phyloP scores from a whole-genome alignment of 2,797 vertebrate genomes.

The Poecile montanus region DNA sequence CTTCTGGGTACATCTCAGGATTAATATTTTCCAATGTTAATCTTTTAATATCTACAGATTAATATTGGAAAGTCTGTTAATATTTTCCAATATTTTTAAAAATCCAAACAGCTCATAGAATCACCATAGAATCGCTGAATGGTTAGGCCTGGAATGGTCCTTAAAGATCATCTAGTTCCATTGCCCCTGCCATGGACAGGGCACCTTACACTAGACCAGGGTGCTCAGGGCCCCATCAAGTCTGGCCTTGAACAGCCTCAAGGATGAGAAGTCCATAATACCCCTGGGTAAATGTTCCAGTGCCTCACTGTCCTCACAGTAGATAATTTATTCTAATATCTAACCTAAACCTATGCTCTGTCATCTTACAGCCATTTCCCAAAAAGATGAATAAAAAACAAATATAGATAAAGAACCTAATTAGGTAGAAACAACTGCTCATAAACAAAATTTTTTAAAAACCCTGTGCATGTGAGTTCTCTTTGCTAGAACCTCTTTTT shows the following conservation, averaged over 20 bases:
- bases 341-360: rapidly evolving
- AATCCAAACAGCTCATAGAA: background rate
- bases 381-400: background rate
- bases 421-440: background rate
- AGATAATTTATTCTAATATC: background rate
- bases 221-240: background rate
- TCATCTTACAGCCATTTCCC: background rate
- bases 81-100: background rate
- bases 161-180: background rate
- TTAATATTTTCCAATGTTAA: background rate
- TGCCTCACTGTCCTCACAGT: background rate
- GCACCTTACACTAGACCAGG: background rate
- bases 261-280: background rate
- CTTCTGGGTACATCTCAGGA: background rate
- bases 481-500: background rate
- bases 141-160: background rate
- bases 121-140: background rate
- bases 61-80: background rate
- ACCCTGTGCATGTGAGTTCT: rapidly evolving
- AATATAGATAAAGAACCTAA: background rate
- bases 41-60: too few relatives aligned
- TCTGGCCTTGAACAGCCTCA: background rate
- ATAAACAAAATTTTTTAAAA: background rate
- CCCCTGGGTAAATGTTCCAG: background rate
- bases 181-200: background rate